Evolutionary conservation across 1,140 invertebrate species (phyloP).

Genomic region (Brachionus manjavacas): DNA sequence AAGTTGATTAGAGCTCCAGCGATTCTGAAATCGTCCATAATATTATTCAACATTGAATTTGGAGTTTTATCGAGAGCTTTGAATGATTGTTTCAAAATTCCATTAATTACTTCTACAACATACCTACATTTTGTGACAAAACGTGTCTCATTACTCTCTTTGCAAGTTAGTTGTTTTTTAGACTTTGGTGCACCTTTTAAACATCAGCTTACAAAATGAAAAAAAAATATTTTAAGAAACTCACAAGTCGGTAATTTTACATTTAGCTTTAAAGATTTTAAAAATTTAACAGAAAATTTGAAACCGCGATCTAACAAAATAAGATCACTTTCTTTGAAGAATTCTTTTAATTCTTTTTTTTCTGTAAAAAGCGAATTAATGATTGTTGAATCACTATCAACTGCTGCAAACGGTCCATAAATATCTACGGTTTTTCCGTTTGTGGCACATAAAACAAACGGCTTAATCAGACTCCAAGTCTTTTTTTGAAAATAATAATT

Average conservation of each 20-base stretch:
- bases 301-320: too few species aligned
- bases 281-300: too few species aligned
- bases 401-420: neutral
- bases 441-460: neutral
- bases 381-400: neutral
- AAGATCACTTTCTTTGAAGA: too few species aligned
- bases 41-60: neutral
- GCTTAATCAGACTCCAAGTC: neutral
- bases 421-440: neutral
- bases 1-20: neutral
- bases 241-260: neutral
- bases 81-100: neutral
- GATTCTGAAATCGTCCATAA: neutral
- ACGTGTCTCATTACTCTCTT: neutral
- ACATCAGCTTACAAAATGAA: too few species aligned
- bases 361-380: neutral
- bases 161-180: neutral
- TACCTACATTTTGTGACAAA: neutral
- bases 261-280: neutral
- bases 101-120: neutral
- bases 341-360: neutral
- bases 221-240: too few species aligned
- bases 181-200: too few species aligned
- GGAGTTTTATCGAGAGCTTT: neutral
- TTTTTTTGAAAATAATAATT: neutral